Percentiles rank a stretch among this genome's conserved stretches.
Conservation (phyloP, 2,797 vertebrate species). For the Lagocephalus sceleratus region DNA sequence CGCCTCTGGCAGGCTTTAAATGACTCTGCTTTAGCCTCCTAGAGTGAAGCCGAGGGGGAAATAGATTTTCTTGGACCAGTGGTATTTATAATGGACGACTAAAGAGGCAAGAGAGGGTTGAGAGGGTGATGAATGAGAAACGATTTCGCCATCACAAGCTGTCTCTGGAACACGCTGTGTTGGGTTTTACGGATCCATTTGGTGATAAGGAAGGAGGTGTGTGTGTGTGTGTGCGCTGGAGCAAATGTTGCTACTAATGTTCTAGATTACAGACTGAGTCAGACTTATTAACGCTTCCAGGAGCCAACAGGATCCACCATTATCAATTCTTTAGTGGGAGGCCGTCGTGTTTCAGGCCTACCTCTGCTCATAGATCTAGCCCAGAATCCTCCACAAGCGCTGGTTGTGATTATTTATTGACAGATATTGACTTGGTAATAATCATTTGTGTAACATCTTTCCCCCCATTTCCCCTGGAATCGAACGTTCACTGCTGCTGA, state of each 20-base stretch:
- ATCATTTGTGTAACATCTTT: too few species aligned
- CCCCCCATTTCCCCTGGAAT: too few species aligned
- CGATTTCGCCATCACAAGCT: slow-evolving; percentile 72
- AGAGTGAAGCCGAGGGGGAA: slow-evolving; percentile 47
- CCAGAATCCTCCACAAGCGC: slow-evolving; percentile 73
- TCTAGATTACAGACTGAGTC: slow-evolving; percentile 72
- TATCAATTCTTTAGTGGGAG: slow-evolving; percentile 78
- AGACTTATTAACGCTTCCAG: slow-evolving; percentile 57
- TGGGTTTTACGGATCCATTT: slow-evolving; percentile 57
- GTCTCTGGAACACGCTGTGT: slow-evolving; percentile 69
- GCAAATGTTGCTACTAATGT: too few species aligned
- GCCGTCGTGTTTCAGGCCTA: slow-evolving; percentile 69
- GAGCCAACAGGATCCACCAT: slow-evolving; percentile 67
- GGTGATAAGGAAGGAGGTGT: slow-evolving; percentile 23
- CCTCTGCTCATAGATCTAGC: slow-evolving; percentile 73
- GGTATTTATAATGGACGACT: slow-evolving; percentile 49
- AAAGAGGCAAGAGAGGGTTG: slow-evolving; percentile 27
- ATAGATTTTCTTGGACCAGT: slow-evolving; percentile 54
- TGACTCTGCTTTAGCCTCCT: slow-evolving; percentile 40
- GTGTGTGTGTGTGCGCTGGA: slow-evolving; percentile 6
- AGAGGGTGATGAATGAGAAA: slow-evolving; percentile 58
- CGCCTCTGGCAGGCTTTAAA: slow-evolving; percentile 43
- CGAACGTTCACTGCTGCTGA: too few species aligned
- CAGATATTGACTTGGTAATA: background rate
- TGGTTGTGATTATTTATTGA: slow-evolving; percentile 28